These are phyloP conservation scores for Galago senegalensis DNA, from an alignment of 2,797 vertebrate species.

Conservation along the genomic window DNA sequence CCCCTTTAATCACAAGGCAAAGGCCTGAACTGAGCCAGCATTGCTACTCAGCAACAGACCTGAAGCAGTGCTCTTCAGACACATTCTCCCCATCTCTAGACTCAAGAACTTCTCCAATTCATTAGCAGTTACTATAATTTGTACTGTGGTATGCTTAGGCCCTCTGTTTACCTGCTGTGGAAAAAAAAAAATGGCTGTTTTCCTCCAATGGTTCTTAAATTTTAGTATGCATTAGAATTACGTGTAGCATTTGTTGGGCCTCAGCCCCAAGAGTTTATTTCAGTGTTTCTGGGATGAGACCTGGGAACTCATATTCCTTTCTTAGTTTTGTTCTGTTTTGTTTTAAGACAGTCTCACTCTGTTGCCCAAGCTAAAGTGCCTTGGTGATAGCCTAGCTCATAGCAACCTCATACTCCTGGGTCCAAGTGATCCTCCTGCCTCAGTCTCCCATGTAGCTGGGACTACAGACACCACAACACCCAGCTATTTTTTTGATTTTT, in stretches of 20 bases:
- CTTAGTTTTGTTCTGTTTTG: too few relatives aligned
- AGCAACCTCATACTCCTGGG: too few relatives aligned
- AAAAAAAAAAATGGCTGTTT: neutral
- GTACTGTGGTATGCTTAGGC: rapidly evolving
- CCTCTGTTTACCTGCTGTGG: neutral
- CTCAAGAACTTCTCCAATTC: neutral
- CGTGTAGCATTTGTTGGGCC: neutral
- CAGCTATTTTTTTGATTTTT: too few relatives aligned
- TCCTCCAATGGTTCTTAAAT: neutral
- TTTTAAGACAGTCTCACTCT: too few relatives aligned
- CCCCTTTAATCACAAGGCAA: neutral
- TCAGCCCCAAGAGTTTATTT: neutral
- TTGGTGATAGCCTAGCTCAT: too few relatives aligned
- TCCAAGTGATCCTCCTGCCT: too few relatives aligned
- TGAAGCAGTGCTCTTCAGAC: neutral
- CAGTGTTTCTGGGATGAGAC: neutral
- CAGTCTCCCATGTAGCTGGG: too few relatives aligned
- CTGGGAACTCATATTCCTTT: neutral
- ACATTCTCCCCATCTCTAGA: rapidly evolving
- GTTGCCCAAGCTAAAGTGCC: too few relatives aligned
- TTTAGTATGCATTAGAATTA: rapidly evolving
- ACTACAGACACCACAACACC: too few relatives aligned
- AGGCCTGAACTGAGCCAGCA: neutral
- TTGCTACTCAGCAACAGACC: neutral
- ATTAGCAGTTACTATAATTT: rapidly evolving